phyloP scores from a whole-genome alignment of 2,113 vertebrate genomes.

The Chrysochloris asiatica region DNA sequence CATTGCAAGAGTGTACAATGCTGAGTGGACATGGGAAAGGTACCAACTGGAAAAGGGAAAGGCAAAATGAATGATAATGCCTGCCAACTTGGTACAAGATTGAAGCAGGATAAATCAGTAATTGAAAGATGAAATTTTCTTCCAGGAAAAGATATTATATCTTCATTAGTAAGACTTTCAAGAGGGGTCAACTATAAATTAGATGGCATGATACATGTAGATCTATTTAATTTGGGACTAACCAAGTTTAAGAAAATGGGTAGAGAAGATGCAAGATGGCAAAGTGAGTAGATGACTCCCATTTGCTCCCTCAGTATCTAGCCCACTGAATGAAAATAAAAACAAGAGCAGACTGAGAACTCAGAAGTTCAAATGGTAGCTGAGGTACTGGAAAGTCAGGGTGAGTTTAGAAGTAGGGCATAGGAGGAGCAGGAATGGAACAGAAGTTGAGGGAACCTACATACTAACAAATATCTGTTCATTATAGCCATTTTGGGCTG shows the following conservation, averaged over 20 bases:
- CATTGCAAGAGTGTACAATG: not conserved
- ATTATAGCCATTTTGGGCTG: too few relatives aligned
- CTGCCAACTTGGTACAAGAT: not conserved
- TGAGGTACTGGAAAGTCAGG: too few relatives aligned
- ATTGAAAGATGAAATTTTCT: constrained; percentile 48
- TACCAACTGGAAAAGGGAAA: constrained; percentile 1
- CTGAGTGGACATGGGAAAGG: constrained; percentile 42
- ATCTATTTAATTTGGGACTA: not conserved
- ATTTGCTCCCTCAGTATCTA: too few relatives aligned
- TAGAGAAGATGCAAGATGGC: too few relatives aligned
- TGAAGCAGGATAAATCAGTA: constrained; percentile 24
- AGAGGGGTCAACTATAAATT: not conserved
- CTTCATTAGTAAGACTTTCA: not conserved
- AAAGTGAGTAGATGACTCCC: too few relatives aligned
- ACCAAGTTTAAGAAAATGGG: not conserved
- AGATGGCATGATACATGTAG: not conserved
- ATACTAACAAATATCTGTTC: too few relatives aligned
- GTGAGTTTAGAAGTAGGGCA: too few relatives aligned
- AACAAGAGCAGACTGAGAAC: too few relatives aligned
- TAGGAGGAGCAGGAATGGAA: too few relatives aligned
- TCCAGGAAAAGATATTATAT: constrained; percentile 58
- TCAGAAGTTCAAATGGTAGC: too few relatives aligned
- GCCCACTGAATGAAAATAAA: too few relatives aligned
- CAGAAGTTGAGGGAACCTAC: too few relatives aligned
- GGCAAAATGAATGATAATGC: not conserved